Evolutionary conservation across 2,888 invertebrate genomes (phyloP), one percentile per base, ranked within the genome.

Genomic region (Conistra vaccinii): DNA sequence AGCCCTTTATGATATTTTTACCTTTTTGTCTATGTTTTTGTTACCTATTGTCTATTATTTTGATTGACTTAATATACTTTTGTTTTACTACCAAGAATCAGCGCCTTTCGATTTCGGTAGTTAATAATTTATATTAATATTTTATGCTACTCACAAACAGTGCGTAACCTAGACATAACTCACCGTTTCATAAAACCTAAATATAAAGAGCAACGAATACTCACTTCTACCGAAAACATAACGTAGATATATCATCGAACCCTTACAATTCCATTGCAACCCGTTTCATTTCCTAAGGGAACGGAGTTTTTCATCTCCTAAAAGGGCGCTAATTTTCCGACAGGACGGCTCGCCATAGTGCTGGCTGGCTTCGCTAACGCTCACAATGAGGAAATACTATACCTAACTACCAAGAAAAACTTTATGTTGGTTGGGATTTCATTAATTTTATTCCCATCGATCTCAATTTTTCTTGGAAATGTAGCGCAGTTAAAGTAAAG

Each of bases 271-370:
- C 75, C 78, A 81, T 75, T 76, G 77, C 76, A 84, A 85, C 83
- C 85, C 86, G 83, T 89, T 89, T 85, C 84, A 83, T 84, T 84
- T 81, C 83, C 83, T 78, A 81, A 83, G 85, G 84, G 83, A 81
- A 82, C 81, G 73, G 78, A 70, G 84, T 87, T 89, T 90, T 87
- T 88, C 88, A 89, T 89, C 85, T 85, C 71, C 82, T 89, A 88
- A 88, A 88, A 89, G 87, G 86, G 80, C 80, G 84, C 85, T 88
- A 89, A 91, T 91, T 89, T 89, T 89, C 87, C 86, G 82, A 77
- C 76, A 77, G 75, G 83, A 84, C 76, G 73, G 81, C 82, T 86
- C 74, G 78, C 74, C 32, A 83, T 84, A 86, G 87, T 86, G 78
- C 67, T 72, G 66, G 57, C 66, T 72, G 69, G 51, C 65, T 77